These are phyloP conservation scores for Labeo calbasu DNA, from an alignment of 2,797 vertebrate species.

Conservation along the genomic window DNA sequence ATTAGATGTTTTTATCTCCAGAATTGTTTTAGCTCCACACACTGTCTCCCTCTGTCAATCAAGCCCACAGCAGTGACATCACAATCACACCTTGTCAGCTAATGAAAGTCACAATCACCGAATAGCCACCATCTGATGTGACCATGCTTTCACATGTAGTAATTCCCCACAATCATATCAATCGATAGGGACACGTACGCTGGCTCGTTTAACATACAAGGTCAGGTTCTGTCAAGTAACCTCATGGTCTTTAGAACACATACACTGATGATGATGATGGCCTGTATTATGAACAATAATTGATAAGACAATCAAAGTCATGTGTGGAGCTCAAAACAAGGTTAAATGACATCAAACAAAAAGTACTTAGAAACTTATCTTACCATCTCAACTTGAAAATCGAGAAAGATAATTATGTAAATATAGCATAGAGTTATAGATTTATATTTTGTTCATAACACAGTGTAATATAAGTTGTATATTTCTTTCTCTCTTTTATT, in stretches of 20 bases:
- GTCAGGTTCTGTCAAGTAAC: conserved; percentile 28
- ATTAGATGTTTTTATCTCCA: conserved; percentile 75
- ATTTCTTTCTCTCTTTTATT: conserved; percentile 99
- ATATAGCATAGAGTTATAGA: conserved; percentile 99
- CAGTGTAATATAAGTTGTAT: conserved; percentile 99
- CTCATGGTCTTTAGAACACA: conserved; percentile 37
- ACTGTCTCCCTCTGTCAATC: conserved; percentile 74
- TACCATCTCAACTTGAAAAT: conserved; percentile 99
- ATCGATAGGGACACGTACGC: conserved; percentile 66
- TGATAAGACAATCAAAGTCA: conserved; percentile 98
- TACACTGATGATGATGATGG: conserved; percentile 60
- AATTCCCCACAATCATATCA: conserved; percentile 57
- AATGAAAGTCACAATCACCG: conserved; percentile 21
- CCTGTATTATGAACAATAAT: conserved; percentile 76
- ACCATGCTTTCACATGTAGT: conserved; percentile 16
- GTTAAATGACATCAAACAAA: conserved; percentile 77
- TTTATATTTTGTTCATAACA: conserved; percentile 99
- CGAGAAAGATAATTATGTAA: conserved; percentile 99
- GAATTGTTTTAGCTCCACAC: conserved; percentile 96
- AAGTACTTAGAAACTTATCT: conserved; percentile 77
- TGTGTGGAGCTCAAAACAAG: conserved; percentile 98
- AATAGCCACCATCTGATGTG: conserved; percentile 45
- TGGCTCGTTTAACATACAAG: conserved; percentile 43
- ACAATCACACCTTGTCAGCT: conserved; percentile 36
- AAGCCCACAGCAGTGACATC: conserved; percentile 43